Base-by-base conservation (phyloP, 2,113 vertebrate genomes). In the Ranitomeya imitator region DNA sequence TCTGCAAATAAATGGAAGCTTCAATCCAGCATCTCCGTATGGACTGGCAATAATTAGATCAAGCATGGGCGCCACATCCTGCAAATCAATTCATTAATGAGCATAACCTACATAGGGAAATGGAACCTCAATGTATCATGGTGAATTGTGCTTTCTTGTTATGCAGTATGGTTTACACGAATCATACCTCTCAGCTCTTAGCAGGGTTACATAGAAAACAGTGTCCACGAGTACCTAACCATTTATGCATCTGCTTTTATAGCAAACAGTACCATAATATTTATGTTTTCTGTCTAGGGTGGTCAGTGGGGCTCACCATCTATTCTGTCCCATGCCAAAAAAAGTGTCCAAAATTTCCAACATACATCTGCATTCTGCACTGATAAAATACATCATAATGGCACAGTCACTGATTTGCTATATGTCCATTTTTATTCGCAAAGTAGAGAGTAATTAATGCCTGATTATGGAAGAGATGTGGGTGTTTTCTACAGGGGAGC, bases 131-230 rank as follows among this genome's bases (percentile, higher is more conserved):
- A 87, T 67, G 86, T 55, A 69, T 55, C 37, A 13, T 65, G 57
- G 85, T 16, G 19, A 61, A 60, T n/a, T 77, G 26, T 45, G 85
- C 23, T 18, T 77, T 59, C 79, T 0, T 12, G 83, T 51, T 86
- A 86, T 79, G 85, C 7, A 89, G 15, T 0, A 7, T 79, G 67
- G 37, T 54, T 51, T 21, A 80, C 63, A 80, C 87, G 37, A 0
- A 83, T 91, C 90, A 91, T 90, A 93, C 74, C 91, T 94, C 93
- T 93, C 93, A 91, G 67, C 89, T 90, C 63, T 90, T 88, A 89
- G 86, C 31, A 76, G 59, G 85, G 85, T 55, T 11, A 51, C 3
- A 54, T 26, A 84, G 61, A 37, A 54, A 31, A 52, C 60, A 3
- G 18, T 37, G 63, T 6, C n/a, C 31, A 82, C 9, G n/a, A 7